Evolutionary conservation across 2,888 invertebrate genomes (phyloP).

Genomic region (Clostera curtula): DNA sequence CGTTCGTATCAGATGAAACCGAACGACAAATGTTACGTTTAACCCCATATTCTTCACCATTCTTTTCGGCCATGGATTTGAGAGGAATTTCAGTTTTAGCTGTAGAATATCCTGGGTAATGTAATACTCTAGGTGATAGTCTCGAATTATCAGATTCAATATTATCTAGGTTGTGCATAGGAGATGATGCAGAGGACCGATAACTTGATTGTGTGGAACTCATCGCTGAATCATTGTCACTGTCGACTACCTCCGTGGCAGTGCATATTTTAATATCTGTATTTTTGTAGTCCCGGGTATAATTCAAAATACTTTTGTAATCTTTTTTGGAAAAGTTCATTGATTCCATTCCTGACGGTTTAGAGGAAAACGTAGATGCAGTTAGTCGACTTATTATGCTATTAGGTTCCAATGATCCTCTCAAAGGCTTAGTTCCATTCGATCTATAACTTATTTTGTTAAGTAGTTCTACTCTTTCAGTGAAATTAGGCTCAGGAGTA

Average conservation of each 20-base stretch:
- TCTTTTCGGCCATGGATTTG: constrained; percentile 48
- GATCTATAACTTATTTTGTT: constrained; percentile 39
- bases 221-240: constrained; percentile 92
- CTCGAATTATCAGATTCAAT: constrained; percentile 74
- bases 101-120: constrained; percentile 55
- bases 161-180: constrained; percentile 78
- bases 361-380: constrained; percentile 28
- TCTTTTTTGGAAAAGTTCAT: constrained; percentile 37
- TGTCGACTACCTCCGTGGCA: constrained; percentile 77
- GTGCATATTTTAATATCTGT: constrained; percentile 65
- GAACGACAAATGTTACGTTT: constrained; percentile 78
- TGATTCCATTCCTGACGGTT: constrained; percentile 25
- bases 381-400: constrained; percentile 29
- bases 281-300: constrained; percentile 53
- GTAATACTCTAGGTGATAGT: constrained; percentile 60
- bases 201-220: constrained; percentile 88
- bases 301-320: constrained; percentile 43
- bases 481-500: constrained; percentile 59
- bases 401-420: constrained; percentile 40
- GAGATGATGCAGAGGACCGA: constrained; percentile 84
- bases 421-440: constrained; percentile 33
- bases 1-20: constrained; percentile 82
- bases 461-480: constrained; percentile 40
- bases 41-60: constrained; percentile 56
- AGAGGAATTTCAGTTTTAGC: constrained; percentile 58